Evolutionary conservation across 2,113 vertebrate species (phyloP), one percentile per base, ranked within the genome.

Genomic region (Macrotis lagotis): DNA sequence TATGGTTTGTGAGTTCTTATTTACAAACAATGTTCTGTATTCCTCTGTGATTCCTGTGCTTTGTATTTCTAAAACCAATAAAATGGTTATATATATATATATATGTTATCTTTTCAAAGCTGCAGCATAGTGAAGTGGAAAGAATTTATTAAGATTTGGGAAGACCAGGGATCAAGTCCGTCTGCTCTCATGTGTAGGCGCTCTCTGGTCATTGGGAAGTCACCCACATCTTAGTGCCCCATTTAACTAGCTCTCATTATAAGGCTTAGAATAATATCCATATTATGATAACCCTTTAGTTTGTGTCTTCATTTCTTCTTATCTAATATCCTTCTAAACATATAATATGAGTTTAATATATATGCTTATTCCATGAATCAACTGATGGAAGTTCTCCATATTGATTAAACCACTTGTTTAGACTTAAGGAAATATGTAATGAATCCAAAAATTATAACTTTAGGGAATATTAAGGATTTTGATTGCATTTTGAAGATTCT

Each of bases 21-120:
- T 93, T 96, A 95, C 0, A 48, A 92, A 96, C 9, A 28, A 26
- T 24, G 50, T 93, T 74, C 31, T 91, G 8, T 24, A 14, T 53
- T 94, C 59, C 74, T 92, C 96, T 95, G 37, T 95, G 51, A 49
- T 93, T 95, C 95, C 51, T 51, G 66, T 59, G 94, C 89, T 74
- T 94, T 0, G 12, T 44, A 16, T 50, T 53, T 95, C 52, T 88
- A 90, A 59, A 14, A 22, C 9, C 48, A 59, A 59, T 37, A 48
- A 90, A 94, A 91, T 93, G 51, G 47, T 89, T 90, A 44, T 90
- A 50, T 90, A 7, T 49, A 51, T 90, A 44, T 90, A 50, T 90
- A 7, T 49, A 51, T 10, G 51, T 53, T 53, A 89, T 51, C n/a
- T 83, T 44, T 83, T 83, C 66, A 83, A 44, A 83, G n/a, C 66